phyloP scores from a whole-genome alignment of 37 sponge, comb jelly and placozoan genomes.

The Chondrosia reniformis region DNA sequence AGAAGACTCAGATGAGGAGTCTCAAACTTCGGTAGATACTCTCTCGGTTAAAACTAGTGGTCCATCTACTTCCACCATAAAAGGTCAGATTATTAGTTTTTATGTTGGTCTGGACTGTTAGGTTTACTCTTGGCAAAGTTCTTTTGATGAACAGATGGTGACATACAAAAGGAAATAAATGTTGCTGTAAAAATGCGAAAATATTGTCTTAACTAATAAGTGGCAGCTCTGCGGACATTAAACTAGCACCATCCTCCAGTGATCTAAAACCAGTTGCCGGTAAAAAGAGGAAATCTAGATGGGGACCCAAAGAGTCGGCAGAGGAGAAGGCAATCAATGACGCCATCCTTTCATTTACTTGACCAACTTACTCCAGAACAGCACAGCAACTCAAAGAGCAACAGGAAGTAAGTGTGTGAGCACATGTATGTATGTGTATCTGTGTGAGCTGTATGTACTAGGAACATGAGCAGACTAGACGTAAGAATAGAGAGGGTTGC shows the following conservation, averaged over 20 bases:
- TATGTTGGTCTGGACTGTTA: background rate
- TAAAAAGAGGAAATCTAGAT: background rate
- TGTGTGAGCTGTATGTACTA: too few species aligned
- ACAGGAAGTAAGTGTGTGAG: too few species aligned
- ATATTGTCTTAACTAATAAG: background rate
- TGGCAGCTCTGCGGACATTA: background rate
- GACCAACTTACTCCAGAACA: conserved; percentile 44
- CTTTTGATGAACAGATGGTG: conserved; percentile 3
- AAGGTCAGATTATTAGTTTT: background rate
- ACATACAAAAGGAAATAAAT: conserved; percentile 1
- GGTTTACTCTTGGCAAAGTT: background rate
- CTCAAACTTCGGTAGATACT: background rate
- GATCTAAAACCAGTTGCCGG: background rate
- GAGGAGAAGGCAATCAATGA: conserved; percentile 25
- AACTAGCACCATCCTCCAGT: background rate
- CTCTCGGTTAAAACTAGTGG: background rate
- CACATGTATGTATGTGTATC: too few species aligned
- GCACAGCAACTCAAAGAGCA: too few species aligned
- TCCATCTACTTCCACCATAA: background rate
- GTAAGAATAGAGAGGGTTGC: too few species aligned
- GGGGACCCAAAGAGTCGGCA: background rate
- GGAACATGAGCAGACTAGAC: too few species aligned
- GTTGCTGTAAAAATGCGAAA: conserved; percentile 3
- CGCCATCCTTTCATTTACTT: conserved; percentile 51
- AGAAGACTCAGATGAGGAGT: background rate